These are phyloP conservation scores for Microchrysa polita DNA, from an alignment of 2,888 invertebrate genomes.

Conservation along the genomic window DNA sequence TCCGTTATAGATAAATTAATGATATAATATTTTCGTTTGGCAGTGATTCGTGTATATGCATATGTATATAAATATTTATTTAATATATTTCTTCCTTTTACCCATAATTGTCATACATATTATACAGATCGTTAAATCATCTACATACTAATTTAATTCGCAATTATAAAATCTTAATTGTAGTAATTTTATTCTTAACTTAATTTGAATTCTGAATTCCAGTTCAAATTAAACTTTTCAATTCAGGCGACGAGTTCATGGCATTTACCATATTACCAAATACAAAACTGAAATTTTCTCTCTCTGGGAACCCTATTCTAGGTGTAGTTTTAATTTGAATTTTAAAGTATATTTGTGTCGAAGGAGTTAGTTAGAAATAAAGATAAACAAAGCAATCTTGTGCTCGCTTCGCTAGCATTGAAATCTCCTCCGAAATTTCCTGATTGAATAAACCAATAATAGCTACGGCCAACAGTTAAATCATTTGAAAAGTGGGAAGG, in stretches of 20 bases:
- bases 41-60: conserved; percentile 42
- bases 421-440: too few species aligned
- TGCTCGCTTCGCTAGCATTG: too few species aligned
- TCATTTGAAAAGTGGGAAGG: too few species aligned
- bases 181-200: background rate
- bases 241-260: too few species aligned
- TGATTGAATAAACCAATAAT: too few species aligned
- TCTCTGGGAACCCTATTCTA: too few species aligned
- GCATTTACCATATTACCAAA: too few species aligned
- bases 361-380: background rate
- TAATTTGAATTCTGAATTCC: conserved; percentile 4
- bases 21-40: conserved; percentile 41
- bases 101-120: conserved; percentile 13
- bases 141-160: conserved; percentile 12
- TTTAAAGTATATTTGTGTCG: background rate
- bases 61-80: background rate
- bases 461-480: too few species aligned
- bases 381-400: too few species aligned
- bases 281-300: too few species aligned
- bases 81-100: conserved; percentile 46
- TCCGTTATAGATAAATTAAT: conserved; percentile 18
- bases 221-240: too few species aligned
- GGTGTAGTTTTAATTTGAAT: too few species aligned
- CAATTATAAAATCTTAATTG: conserved; percentile 26
- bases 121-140: background rate